Percentiles rank a stretch among this genome's conserved stretches.
Conservation (phyloP, 2,888 invertebrate species). For the Megastigmus dorsalis region DNA sequence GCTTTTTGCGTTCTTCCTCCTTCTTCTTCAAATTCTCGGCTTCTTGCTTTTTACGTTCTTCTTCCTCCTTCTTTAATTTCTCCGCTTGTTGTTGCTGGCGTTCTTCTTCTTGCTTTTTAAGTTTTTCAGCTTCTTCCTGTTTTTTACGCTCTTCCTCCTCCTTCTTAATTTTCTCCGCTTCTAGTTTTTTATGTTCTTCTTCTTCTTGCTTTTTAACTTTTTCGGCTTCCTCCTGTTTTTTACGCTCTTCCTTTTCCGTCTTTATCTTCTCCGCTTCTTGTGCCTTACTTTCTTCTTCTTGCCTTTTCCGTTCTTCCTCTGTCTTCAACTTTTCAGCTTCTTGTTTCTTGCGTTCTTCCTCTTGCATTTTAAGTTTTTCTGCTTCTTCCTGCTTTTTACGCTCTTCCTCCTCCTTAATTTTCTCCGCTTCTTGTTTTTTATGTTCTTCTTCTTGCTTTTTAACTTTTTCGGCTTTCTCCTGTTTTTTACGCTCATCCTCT, state of each 20-base stretch:
- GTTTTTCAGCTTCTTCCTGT: constrained; percentile 62
- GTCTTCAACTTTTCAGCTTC: constrained; percentile 51
- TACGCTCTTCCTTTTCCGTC: constrained; percentile 44
- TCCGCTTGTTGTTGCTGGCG: constrained; percentile 47
- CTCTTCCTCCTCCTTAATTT: constrained; percentile 41
- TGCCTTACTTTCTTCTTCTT: constrained; percentile 39
- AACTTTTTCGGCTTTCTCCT: constrained; percentile 59
- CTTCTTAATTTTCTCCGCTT: constrained; percentile 56
- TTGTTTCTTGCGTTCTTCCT: constrained; percentile 18
- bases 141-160: constrained; percentile 68
- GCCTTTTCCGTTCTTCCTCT: constrained; percentile 44
- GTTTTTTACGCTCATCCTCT: constrained; percentile 53
- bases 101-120: constrained; percentile 48
- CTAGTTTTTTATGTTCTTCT: constrained; percentile 48
- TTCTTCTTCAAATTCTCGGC: constrained; percentile 62
- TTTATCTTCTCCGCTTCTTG: constrained; percentile 39
- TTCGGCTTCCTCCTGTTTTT: constrained; percentile 51
- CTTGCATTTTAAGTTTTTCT: constrained; percentile 23
- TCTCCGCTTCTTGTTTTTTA: constrained; percentile 43
- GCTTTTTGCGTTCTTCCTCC: constrained; percentile 56
- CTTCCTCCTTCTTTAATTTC: constrained; percentile 44
- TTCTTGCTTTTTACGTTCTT: constrained; percentile 55
- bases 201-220: constrained; percentile 58
- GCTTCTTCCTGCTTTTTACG: constrained; percentile 35
- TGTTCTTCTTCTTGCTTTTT: constrained; percentile 43